Percentiles rank a stretch among this genome's conserved stretches.
Evolutionary conservation across 2,888 invertebrate genomes (phyloP).

Genomic region (Leptopilina syphax): DNA sequence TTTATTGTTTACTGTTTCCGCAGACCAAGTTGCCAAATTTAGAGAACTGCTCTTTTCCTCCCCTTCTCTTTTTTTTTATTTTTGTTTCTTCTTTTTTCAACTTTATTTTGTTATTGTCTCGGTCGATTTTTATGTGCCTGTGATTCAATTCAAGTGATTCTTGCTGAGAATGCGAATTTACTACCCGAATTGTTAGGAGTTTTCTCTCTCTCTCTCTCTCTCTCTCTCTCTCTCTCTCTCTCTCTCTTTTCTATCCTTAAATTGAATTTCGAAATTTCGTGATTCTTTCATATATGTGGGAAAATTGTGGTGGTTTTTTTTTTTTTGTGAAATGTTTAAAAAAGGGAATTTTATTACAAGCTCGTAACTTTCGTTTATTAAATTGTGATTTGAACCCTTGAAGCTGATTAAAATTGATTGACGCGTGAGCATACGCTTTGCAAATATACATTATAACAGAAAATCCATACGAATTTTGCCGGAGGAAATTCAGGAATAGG

Average conservation of each 20-base stretch:
- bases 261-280: neutral
- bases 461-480: neutral
- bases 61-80: too few relatives aligned
- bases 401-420: slow-evolving; percentile 40
- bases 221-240: neutral
- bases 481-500: neutral
- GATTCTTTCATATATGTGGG: neutral
- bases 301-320: neutral
- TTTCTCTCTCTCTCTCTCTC: neutral
- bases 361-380: neutral
- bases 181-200: neutral
- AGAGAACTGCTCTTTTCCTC: neutral
- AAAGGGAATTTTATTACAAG: neutral
- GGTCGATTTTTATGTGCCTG: neutral
- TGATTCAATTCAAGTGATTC: slow-evolving; percentile 24
- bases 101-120: neutral
- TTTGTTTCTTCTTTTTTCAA: too few relatives aligned
- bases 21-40: slow-evolving; percentile 29
- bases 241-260: neutral
- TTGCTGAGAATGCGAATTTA: slow-evolving; percentile 7
- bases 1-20: slow-evolving; percentile 33
- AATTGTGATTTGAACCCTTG: slow-evolving; percentile 9
- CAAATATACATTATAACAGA: neutral
- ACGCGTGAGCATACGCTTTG: slow-evolving; percentile 31
- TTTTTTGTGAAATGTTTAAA: neutral